Evolutionary conservation across 2,888 invertebrate species (phyloP).

Genomic region (Zygothrica quintamaculata): DNA sequence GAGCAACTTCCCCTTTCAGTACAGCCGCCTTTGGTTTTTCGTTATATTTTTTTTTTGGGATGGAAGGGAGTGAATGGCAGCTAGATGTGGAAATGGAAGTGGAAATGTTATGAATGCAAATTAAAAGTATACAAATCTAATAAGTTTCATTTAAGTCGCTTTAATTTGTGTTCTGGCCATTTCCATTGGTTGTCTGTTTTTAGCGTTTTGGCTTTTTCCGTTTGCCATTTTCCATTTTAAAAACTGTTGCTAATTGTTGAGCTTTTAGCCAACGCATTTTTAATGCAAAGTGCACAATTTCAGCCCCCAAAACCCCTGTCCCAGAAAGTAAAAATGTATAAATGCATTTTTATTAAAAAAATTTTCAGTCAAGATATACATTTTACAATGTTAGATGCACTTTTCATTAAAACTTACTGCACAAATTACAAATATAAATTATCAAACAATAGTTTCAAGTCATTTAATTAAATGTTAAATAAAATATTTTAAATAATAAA

Average conservation of each 20-base stretch:
- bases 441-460: background rate
- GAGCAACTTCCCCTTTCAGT: constrained; percentile 3
- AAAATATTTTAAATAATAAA: background rate
- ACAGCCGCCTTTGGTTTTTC: constrained; percentile 28
- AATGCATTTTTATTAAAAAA: constrained; percentile 57
- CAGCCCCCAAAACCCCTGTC: too few relatives aligned
- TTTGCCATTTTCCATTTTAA: constrained; percentile 64
- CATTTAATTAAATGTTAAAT: background rate
- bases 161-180: constrained; percentile 61
- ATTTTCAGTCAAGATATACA: constrained; percentile 38
- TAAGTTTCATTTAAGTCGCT: constrained; percentile 82
- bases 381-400: constrained; percentile 43
- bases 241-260: constrained; percentile 79
- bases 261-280: constrained; percentile 77
- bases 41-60: constrained; percentile 2
- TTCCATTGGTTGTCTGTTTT: constrained; percentile 18
- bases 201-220: constrained; percentile 32
- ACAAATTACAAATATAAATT: constrained; percentile 33
- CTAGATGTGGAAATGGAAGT: constrained; percentile 13
- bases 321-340: too few relatives aligned
- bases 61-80: background rate
- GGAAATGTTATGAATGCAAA: constrained; percentile 83
- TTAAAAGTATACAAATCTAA: constrained; percentile 84
- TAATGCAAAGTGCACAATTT: constrained; percentile 74
- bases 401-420: constrained; percentile 31